Evolutionary conservation across 1,140 invertebrate species (phyloP), one percentile per base, ranked within the genome.

Genomic region (Aphidius gifuensis): DNA sequence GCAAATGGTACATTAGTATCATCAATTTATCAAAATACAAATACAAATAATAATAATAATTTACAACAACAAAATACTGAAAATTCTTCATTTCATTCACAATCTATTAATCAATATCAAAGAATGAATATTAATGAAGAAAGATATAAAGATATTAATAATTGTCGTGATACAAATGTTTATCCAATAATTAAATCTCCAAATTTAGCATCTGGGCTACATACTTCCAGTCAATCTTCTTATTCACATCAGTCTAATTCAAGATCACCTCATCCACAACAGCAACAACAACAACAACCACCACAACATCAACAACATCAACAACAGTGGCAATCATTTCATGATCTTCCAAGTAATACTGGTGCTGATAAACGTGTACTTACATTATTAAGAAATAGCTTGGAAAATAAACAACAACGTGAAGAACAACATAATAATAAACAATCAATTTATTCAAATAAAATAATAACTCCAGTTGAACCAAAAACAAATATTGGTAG

Each of bases 291-390:
- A 47, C 65, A 9, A 62, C 67, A 11, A 78, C 42, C 65, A 74
- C 1, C 74, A 73, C 6, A 23, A 44, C 16, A 16, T 32, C 72
- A 62, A 62, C 67, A 54, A 62, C 51, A 65, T 21, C 49, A 61
- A n/a, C 49, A 61, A n/a, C 60, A 65, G 38, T 16, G 58, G 40
- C 61, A 67, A 45, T n/a, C 58, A 0, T 43, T 65, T 32, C 23
- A 32, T 9, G 74, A 77, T 49, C 73, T 70, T 32, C 69, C 77
- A 2, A 73, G 67, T 38, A 77, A 75, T 47, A 73, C 81, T 8
- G 83, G 84, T 16, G 86, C 85, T 23, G 84, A 89, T 69, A 89
- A 88, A 72, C 80, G 85, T 48, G 86, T 89, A 16, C 74, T 89
- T 56, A 89, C 84, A 69, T 83, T 89, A 60, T 70, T 90, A 47